Evolutionary conservation across 30 jellyfish, hydroid and myxozoan species (phyloP).

Genomic region (Catostylus mosaicus): DNA sequence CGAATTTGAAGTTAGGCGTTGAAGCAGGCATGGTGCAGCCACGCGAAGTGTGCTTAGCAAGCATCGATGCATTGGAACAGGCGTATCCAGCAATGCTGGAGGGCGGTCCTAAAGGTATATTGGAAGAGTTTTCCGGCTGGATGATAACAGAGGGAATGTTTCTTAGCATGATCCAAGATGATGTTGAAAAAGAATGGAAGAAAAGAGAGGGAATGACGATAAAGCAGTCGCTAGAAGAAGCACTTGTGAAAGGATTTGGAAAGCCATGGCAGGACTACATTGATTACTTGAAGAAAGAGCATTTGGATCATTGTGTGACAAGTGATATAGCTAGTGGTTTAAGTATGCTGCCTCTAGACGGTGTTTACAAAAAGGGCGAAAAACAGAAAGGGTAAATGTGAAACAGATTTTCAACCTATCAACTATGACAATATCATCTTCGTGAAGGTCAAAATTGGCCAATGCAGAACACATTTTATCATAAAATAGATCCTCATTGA

Average conservation of each 20-base stretch:
- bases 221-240: constrained; percentile 55
- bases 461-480: too few relatives aligned
- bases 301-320: constrained; percentile 61
- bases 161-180: constrained; percentile 1
- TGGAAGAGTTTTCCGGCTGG: constrained; percentile 41
- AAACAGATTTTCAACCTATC: too few relatives aligned
- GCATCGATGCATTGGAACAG: constrained; percentile 61
- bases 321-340: constrained; percentile 79
- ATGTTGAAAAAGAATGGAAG: constrained; percentile 49
- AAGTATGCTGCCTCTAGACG: constrained; percentile 76
- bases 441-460: too few relatives aligned
- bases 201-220: constrained; percentile 32
- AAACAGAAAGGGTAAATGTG: constrained; percentile 48
- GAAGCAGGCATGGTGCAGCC: constrained; percentile 76
- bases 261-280: constrained; percentile 75
- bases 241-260: constrained; percentile 71
- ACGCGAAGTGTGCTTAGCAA: constrained; percentile 48
- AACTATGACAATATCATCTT: too few relatives aligned
- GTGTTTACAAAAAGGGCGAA: constrained; percentile 54
- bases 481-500: too few relatives aligned
- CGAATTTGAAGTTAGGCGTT: constrained; percentile 63
- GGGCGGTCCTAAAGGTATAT: constrained; percentile 54
- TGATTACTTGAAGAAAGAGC: constrained; percentile 71
- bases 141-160: constrained; percentile 25
- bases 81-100: constrained; percentile 35